Base-by-base conservation (phyloP, 2,797 vertebrate genomes). In the Glossophaga mutica region DNA sequence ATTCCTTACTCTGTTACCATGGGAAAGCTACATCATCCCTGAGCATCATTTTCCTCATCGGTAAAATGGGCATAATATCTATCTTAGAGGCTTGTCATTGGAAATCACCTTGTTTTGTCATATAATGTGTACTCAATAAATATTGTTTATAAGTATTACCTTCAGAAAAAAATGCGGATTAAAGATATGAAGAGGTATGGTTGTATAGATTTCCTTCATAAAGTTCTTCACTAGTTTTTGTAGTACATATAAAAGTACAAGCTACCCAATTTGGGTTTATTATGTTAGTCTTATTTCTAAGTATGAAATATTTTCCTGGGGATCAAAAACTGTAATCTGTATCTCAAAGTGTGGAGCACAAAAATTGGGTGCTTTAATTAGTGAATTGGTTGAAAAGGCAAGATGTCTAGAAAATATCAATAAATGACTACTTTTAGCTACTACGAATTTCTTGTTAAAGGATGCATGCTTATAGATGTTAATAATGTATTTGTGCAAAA, bases 271-370 rank as follows among this genome's bases (percentile, higher is more conserved):
- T 92, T 89, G 52, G 29, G 42, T 78, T 91, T 71, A 62, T 94
- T 92, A 70, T 94, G 21, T 68, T 85, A 74, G 50, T 77, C n/a
- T 67, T 85, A 62, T 78, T 94, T 94, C 48, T 76, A 76, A 85
- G 84, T 87, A 88, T 29, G 16, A 86, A 77, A 50, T 87, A 62
- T 26, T 79, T 86, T 62, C 29, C 50, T 90, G 94, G 67, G 67
- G 48, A 18, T 79, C 39, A 79, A 70, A 90, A 77, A 62, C 12
- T 67, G 24, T 24, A 86, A 81, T 77, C 42, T 65, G 0, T 39
- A 19, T 82, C 9, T 81, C 42, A 10, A 22, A 85, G 26, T 22
- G 6, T 84, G 39, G 67, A 90, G 21, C 26, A 37, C 21, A 57
- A 78, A 79, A 93, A 70, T 48, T 21, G 39, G 29, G 46, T 3